A percentile compares a stretch with the other conserved stretches of the same genome.
Conservation (phyloP, 2,113 vertebrate genomes). For the Drymodes brunneopygia region DNA sequence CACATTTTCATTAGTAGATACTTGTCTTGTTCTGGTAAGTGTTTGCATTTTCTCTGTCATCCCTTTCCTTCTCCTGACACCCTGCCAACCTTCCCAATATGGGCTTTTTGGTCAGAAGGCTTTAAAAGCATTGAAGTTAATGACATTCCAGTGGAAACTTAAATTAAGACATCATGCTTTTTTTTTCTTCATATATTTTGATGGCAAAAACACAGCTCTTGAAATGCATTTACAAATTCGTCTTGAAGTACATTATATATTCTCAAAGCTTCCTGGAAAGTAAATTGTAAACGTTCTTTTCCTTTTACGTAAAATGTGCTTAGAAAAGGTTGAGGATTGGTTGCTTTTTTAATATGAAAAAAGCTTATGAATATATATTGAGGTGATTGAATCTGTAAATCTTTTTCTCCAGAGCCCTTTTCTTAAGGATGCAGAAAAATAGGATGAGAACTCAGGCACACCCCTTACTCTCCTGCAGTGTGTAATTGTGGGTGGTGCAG, state of each 20-base stretch:
- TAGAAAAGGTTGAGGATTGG: neutral
- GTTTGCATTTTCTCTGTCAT: neutral
- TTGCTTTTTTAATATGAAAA: neutral
- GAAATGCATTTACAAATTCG: neutral
- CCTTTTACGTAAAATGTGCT: neutral
- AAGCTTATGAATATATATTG: neutral
- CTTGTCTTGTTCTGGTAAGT: constrained; percentile 93
- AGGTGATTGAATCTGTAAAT: neutral
- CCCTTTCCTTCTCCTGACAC: neutral
- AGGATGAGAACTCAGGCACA: neutral
- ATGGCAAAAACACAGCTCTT: neutral
- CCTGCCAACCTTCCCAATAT: neutral
- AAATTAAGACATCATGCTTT: neutral
- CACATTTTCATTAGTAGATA: constrained; percentile 93
- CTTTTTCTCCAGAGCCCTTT: neutral
- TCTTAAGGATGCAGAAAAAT: neutral
- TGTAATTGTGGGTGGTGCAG: neutral
- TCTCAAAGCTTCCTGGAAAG: neutral
- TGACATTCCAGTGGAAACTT: neutral
- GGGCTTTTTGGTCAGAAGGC: neutral
- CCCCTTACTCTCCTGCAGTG: neutral
- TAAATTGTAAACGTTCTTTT: neutral
- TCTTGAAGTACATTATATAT: neutral
- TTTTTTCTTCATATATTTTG: neutral
- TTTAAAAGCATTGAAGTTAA: neutral